These are phyloP conservation scores for Limanda limanda DNA, from an alignment of 2,113 vertebrate species.

Conservation along the genomic window DNA sequence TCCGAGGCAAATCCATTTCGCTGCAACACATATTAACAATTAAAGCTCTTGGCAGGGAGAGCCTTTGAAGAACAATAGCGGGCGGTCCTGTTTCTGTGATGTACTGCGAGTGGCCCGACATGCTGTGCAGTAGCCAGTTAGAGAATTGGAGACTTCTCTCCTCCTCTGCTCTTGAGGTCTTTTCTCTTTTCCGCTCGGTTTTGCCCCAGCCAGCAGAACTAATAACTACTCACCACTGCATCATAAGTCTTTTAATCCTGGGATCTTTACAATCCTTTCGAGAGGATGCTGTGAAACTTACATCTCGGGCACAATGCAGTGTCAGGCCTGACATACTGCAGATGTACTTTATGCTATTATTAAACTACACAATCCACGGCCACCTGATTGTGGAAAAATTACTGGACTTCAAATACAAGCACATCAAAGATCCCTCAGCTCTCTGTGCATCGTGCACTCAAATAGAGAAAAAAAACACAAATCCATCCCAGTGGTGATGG, in stretches of 20 bases:
- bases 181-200: conserved; percentile 20
- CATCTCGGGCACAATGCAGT: conserved; percentile 5
- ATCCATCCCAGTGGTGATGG: background rate
- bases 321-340: conserved; percentile 29
- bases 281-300: conserved; percentile 43
- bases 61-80: conserved; percentile 59
- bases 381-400: background rate
- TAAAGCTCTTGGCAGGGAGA: conserved; percentile 57
- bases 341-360: conserved; percentile 25
- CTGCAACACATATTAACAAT: conserved; percentile 63
- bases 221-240: conserved; percentile 35
- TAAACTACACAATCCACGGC: background rate
- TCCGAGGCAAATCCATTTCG: conserved; percentile 53
- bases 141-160: conserved; percentile 31
- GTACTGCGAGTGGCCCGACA: conserved; percentile 28
- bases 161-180: conserved; percentile 38
- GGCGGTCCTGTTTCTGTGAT: conserved; percentile 35
- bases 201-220: conserved; percentile 35
- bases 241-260: conserved; percentile 47
- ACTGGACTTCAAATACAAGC: conserved; percentile 27
- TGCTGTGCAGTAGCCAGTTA: conserved; percentile 1
- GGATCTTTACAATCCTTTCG: conserved; percentile 46
- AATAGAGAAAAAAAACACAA: background rate
- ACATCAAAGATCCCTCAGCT: conserved; percentile 38
- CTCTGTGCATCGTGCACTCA: background rate